Base-by-base conservation (phyloP, 37 sponge, comb jelly and placozoan genomes). In the Geodia barretti region DNA sequence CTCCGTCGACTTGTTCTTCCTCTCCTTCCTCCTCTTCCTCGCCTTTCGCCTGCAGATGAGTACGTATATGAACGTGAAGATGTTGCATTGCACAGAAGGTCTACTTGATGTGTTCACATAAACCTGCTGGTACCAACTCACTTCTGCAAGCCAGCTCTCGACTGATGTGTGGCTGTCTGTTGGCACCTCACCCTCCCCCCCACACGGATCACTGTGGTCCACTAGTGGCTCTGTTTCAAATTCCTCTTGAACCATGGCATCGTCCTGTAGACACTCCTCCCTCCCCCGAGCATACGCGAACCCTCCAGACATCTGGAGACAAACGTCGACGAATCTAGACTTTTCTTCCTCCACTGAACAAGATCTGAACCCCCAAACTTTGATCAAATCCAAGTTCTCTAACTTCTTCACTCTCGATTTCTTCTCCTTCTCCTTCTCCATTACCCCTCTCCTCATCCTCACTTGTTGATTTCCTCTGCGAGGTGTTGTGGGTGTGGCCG, bases 1-100 rank as follows among this genome's bases (percentile, higher is more conserved):
- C 41, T 24, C 62, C 25, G 28, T 39, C 64, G 9, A 40, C 78
- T 25, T 77, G 72, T 39, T 77, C 41, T 29, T 33, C 67, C 23
- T 26, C 41, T 79, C 42, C 37, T 41, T 58, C 33, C 37, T 32
- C 77, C 47, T 68, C 68, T 2, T 1, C 68, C 34, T 30, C 68
- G 1, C 25, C 20, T 30, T 30, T 33, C 68, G 25, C 54, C 54
- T 47, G 31, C 70, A 26, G 19, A 35, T 35, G 7, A 35, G 21
- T 70, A 34, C 33, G 70, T 17, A 21, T 34, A 70, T 70, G 11
- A 34, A 7, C 29, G 31, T 23, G 66, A 30, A 64, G 66, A 7
- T 14, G 7, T 31, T 19, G 4, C 66, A 19, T 64, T 4, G 29
- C n/a, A 23, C 66, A 30, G 31, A 19, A 4, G 7, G 4, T 14